Evolutionary conservation across 2,888 invertebrate genomes (phyloP), one percentile per base, ranked within the genome.

Genomic region (Scrobipalpa atriplicella): DNA sequence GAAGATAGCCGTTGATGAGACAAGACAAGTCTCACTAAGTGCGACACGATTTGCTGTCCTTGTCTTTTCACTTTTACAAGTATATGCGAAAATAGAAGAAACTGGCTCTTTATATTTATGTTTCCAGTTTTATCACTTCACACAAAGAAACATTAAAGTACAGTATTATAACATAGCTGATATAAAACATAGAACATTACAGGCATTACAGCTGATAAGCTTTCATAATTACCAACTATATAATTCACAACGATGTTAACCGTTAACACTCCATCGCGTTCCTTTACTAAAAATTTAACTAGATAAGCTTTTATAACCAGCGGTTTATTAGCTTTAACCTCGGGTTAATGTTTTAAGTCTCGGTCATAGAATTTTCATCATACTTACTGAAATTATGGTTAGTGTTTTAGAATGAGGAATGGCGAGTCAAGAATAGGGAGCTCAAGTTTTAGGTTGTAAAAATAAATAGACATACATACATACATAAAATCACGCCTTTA

Each of bases 281-380:
- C 29, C 13, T 7, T 38, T 16, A 58, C 58, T 58, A 58, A 58
- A 58, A 58, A 38, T 38, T 58, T 58, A 38, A 58, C 36, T 38
- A 38, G 58, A 58, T 58, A 58, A 58, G 58, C 58, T 58, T 58
- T 29, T 58, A 58, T 38, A 29, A 16, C 54, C 29, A 36, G 1
- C 38, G 58, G 36, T 58, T 58, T 58, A 58, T 58, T 58, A 58
- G 58, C 58, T 58, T 13, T 21, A 56, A 29, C 21, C 54, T 29
- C 21, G 29, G 54, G 54, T 56, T 56, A 56, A 56, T 56, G 21
- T 13, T 56, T 56, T 56, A 56, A 56, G 54, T 56, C 11, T 11
- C 21, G 11, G 6, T 56, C 11, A 21, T 13, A 21, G 54, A 56
- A 56, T 21, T 56, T 56, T 21, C 54, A 56, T 21, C 54, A 56